Conservation (phyloP, 2,888 invertebrate genomes). For the Gryllus longicercus region DNA sequence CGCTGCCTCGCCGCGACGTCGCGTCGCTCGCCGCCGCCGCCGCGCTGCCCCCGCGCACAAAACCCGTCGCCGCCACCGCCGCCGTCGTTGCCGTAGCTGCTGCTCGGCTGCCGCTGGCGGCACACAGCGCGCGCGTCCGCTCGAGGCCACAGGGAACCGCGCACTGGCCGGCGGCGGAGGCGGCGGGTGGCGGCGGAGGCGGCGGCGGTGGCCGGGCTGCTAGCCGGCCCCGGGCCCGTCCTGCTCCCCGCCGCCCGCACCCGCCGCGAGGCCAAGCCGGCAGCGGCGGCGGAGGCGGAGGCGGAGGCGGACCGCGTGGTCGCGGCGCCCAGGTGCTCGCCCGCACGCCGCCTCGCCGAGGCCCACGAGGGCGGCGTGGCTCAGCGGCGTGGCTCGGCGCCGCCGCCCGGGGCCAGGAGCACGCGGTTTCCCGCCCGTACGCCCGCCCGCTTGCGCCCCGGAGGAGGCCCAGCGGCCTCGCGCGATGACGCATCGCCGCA, state of each 20-base stretch:
- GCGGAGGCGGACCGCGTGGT: background rate
- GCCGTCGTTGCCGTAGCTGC: too few species aligned
- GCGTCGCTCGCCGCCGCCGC: too few species aligned
- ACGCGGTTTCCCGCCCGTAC: too few species aligned
- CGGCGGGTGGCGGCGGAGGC: background rate
- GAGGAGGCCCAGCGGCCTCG: too few species aligned
- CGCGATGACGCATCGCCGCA: too few species aligned
- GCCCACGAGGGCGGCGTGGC: background rate
- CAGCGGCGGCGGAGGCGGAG: background rate
- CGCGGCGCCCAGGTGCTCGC: background rate
- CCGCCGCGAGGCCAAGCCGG: background rate
- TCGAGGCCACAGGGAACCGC: background rate
- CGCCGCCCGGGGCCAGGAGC: too few species aligned
- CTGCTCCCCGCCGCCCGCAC: background rate
- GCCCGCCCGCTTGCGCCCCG: too few species aligned
- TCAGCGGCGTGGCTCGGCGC: background rate
- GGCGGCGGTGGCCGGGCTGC: background rate
- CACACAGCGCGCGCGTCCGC: background rate
- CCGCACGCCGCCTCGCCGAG: background rate
- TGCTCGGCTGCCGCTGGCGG: too few species aligned
- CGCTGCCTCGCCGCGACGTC: too few species aligned
- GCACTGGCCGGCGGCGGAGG: background rate
- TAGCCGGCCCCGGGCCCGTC: background rate
- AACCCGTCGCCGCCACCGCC: too few species aligned
- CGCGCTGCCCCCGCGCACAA: too few species aligned